Conservation (phyloP, 2,113 vertebrate species). For the Axis porcinus region DNA sequence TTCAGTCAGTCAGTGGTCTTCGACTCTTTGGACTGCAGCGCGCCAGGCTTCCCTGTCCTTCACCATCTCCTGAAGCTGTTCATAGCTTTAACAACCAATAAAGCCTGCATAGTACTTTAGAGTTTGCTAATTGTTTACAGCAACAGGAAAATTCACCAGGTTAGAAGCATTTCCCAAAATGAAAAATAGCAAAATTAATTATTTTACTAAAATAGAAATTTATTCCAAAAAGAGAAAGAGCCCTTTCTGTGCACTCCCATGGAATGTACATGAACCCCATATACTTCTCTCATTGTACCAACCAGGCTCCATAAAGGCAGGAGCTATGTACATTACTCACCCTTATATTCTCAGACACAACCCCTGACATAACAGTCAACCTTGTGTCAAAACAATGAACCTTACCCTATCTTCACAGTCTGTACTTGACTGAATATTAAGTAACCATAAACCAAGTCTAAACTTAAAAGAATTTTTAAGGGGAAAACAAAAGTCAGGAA, state of each 20-base stretch:
- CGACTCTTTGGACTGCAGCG: neutral
- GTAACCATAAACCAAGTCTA: neutral
- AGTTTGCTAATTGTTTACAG: conserved; percentile 22
- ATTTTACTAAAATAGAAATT: conserved; percentile 34
- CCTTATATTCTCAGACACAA: neutral
- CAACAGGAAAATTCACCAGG: conserved; percentile 20
- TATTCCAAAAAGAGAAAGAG: conserved; percentile 28
- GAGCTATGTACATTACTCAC: neutral
- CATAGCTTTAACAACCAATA: conserved; percentile 38
- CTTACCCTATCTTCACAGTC: neutral
- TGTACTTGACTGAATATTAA: neutral
- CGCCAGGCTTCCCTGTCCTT: neutral
- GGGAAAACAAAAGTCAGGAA: neutral
- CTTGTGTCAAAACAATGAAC: neutral
- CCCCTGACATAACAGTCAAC: neutral
- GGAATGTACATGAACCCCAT: neutral
- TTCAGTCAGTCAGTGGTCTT: neutral
- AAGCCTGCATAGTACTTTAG: neutral
- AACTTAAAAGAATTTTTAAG: conserved; percentile 23
- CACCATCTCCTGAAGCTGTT: neutral
- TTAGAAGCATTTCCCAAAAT: neutral
- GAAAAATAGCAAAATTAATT: neutral
- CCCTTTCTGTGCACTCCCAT: neutral
- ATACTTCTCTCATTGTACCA: neutral
- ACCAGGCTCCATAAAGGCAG: neutral